These are phyloP conservation scores for Malacoctenus gilli DNA, from an alignment of 2,797 vertebrate genomes.

Conservation along the genomic window DNA sequence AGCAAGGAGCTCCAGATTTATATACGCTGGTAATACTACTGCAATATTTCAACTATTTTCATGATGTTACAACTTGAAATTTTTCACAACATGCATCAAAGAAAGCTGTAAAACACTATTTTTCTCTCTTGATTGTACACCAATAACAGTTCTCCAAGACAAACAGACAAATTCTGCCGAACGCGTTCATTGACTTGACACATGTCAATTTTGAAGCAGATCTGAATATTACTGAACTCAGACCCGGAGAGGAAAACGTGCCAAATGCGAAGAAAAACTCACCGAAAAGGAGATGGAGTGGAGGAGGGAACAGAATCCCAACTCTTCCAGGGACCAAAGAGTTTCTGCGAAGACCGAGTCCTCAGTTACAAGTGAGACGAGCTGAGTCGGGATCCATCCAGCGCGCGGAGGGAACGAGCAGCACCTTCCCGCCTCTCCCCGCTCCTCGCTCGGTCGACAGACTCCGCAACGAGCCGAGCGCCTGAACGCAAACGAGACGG, in stretches of 20 bases:
- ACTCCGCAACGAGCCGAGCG: constrained; percentile 18
- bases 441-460: constrained; percentile 3
- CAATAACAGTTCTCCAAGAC: too few relatives aligned
- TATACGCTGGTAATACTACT: background rate
- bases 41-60: background rate
- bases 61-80: too few relatives aligned
- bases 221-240: background rate
- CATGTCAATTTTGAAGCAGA: background rate
- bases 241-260: background rate
- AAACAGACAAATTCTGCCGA: too few relatives aligned
- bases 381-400: constrained; percentile 37
- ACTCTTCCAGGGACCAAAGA: constrained; percentile 25
- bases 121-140: too few relatives aligned
- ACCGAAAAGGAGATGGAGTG: constrained; percentile 38
- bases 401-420: constrained; percentile 31
- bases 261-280: constrained; percentile 16
- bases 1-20: constrained; percentile 16
- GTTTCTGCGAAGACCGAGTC: constrained; percentile 29
- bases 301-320: constrained; percentile 33
- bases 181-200: background rate
- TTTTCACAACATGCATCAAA: too few relatives aligned
- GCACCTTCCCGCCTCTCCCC: constrained; percentile 31
- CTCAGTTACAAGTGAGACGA: constrained; percentile 22
- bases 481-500: too few relatives aligned
- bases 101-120: too few relatives aligned